Base-by-base conservation (phyloP, 2,888 invertebrate species). In the Napeogenes inachia region DNA sequence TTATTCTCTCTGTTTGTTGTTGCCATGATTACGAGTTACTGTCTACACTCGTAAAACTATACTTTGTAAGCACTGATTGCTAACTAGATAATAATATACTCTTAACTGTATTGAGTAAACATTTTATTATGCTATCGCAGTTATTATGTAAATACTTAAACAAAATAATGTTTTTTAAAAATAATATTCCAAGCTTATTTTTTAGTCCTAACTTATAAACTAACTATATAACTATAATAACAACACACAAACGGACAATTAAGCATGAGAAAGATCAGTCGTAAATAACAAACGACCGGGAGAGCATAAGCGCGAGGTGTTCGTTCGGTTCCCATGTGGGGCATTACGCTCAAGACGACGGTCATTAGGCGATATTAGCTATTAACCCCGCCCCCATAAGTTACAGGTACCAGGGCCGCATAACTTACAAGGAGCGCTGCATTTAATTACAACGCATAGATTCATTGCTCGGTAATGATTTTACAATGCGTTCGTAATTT, bases 281-380 rank as follows among this genome's bases (percentile, higher is more conserved):
- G 70, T 77, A 78, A 79, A 80, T 77, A 79, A 82, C 74, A 68
- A 70, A 64, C 67, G 63, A 75, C 74, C 70, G 66, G 71, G 74
- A 66, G 69, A 74, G 70, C 77, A 78, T 76, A 73, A 73, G 71
- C 73, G 73, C 75, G 73, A 75, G 73, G 76, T 73, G 77, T 75
- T 73, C 75, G 77, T 79, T 77, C 64, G 71, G 73, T 70, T 78
- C 75, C 87, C 89, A 81, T 77, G 87, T 78, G 88, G 83, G 81
- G 79, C 87, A 87, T 88, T 87, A 87, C 82, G 80, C 75, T 76
- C 80, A 82, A 87, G 86, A 87, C 84, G 86, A 82, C 83, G 88
- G 89, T 89, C 91, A 91, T 91, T 91, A 91, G 87, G 80, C 87
- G 85, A 87, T 91, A 91, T 90, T 89, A 91, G 88, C 91, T 89